phyloP scores from a whole-genome alignment of 2,113 vertebrate genomes.

The Isichthys henryi region DNA sequence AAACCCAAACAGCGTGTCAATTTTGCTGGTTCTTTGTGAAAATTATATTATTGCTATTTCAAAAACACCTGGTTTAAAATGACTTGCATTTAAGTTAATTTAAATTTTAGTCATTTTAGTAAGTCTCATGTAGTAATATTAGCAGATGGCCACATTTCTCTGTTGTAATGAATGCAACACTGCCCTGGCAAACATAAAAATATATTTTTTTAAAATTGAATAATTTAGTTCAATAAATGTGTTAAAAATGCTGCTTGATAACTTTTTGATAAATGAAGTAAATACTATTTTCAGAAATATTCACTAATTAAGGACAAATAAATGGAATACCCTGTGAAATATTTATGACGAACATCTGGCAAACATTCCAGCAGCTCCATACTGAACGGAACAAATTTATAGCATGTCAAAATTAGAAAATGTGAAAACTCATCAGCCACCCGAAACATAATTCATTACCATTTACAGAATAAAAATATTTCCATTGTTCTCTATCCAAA shows the following conservation, averaged over 20 bases:
- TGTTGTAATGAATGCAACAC: not conserved
- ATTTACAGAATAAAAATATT: not conserved
- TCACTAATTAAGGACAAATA: slow-evolving; percentile 21
- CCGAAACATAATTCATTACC: not conserved
- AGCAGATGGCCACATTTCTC: not conserved
- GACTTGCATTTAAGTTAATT: not conserved
- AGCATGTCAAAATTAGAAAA: slow-evolving; percentile 7
- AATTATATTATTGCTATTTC: not conserved
- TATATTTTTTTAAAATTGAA: too few species aligned
- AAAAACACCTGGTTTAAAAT: not conserved
- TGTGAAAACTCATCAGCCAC: slow-evolving; percentile 1
- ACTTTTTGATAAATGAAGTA: slow-evolving; percentile 12
- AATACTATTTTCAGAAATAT: slow-evolving; percentile 5
- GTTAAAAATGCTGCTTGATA: slow-evolving; percentile 21
- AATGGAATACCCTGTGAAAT: slow-evolving; percentile 7
- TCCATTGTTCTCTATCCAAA: not conserved
- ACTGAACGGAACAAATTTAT: slow-evolving; percentile 14
- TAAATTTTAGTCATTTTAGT: not conserved
- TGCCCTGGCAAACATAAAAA: slow-evolving; percentile 3
- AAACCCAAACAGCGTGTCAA: not conserved
- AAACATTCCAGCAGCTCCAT: not conserved
- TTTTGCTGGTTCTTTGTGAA: not conserved
- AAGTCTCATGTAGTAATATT: not conserved
- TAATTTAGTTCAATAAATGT: slow-evolving; percentile 9
- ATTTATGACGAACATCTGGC: slow-evolving; percentile 3